Conservation (phyloP, 2,888 invertebrate genomes). For the Cephus nigrinus region DNA sequence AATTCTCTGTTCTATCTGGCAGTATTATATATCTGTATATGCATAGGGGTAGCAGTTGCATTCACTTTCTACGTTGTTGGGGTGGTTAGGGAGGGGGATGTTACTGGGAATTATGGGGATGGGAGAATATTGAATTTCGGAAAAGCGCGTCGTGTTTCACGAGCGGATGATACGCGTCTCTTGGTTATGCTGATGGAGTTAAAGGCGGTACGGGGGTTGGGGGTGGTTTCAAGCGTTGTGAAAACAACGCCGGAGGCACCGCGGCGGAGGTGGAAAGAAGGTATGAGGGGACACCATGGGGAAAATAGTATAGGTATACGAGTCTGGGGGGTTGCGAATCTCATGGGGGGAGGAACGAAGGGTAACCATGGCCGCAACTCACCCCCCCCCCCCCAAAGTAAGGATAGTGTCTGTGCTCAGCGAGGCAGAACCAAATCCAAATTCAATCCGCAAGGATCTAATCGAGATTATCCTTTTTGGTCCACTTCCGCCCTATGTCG, state of each 20-base stretch:
- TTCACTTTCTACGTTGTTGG: neutral
- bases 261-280: constrained; percentile 1
- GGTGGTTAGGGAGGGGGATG: constrained; percentile 23
- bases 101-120: constrained; percentile 19
- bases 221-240: constrained; percentile 26
- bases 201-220: constrained; percentile 20
- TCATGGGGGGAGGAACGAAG: neutral
- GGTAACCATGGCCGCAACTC: neutral
- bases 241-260: constrained; percentile 31
- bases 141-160: constrained; percentile 55
- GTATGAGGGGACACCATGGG: neutral
- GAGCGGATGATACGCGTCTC: constrained; percentile 50
- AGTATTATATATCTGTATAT: neutral
- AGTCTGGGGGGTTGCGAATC: neutral
- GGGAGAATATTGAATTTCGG: constrained; percentile 58
- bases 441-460: constrained; percentile 43
- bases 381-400: neutral
- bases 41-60: neutral
- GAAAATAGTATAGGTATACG: neutral
- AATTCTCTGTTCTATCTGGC: neutral
- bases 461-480: constrained; percentile 46
- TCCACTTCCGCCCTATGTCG: constrained; percentile 29
- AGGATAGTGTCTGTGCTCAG: constrained; percentile 6
- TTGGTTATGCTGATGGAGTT: constrained; percentile 53
- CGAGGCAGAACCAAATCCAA: constrained; percentile 25